These are phyloP conservation scores for Cyclophora albipunctata DNA, from an alignment of 2,888 invertebrate genomes.

Conservation along the genomic window DNA sequence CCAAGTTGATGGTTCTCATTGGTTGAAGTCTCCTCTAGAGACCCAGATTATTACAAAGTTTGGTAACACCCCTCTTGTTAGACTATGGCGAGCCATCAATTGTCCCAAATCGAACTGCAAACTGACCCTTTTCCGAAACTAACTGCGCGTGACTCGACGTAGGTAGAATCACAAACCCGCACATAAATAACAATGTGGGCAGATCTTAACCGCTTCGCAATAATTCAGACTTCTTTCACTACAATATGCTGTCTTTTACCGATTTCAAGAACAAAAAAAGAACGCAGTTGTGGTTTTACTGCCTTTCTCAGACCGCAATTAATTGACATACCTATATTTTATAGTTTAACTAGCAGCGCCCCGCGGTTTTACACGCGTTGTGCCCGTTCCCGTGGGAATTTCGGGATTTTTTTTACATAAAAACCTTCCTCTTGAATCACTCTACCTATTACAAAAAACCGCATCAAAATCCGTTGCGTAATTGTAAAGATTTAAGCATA, in stretches of 20 bases:
- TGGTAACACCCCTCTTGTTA: background rate
- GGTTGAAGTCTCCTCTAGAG: background rate
- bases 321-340: too few species aligned
- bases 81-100: constrained; percentile 6
- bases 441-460: too few species aligned
- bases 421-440: too few species aligned
- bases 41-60: constrained; percentile 1
- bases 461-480: too few species aligned
- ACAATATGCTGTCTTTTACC: background rate
- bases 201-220: constrained; percentile 5
- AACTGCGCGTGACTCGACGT: constrained; percentile 30
- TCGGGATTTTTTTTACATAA: too few species aligned
- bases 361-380: too few species aligned
- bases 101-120: constrained; percentile 21
- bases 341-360: too few species aligned
- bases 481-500: too few species aligned
- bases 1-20: background rate
- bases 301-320: background rate
- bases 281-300: background rate
- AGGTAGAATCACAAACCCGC: constrained; percentile 29
- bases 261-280: background rate
- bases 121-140: constrained; percentile 28
- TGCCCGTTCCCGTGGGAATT: too few species aligned
- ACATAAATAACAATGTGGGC: constrained; percentile 24
- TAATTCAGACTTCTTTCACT: background rate